Base-by-base conservation (phyloP, 2,888 invertebrate species). In the Andrena trimmerana region DNA sequence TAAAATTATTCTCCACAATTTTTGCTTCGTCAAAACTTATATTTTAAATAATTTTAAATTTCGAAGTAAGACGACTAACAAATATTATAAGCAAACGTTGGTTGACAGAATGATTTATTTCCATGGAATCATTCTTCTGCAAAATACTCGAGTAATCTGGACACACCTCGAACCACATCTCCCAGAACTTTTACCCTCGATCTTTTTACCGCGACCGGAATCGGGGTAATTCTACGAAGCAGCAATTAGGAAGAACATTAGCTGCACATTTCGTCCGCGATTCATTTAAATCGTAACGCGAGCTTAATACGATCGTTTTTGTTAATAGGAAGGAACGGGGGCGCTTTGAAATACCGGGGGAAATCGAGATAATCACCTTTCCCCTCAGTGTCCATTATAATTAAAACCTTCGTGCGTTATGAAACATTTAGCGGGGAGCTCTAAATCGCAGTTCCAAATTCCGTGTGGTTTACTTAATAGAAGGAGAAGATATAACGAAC, bases 221-320 rank as follows among this genome's bases (percentile, higher is more conserved):
- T 70, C 67, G 24, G 67, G 79, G 80, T 81, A 81, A 81, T 79
- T 79, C 67, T 81, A 80, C 86, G 86, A 80, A 83, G 70, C 59
- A 42, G 84, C 68, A 86, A 86, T 86, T 85, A 85, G 81, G 67
- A 76, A 52, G 76, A 48, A 81, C 84, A 86, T 74, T 77, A 86
- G 73, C 84, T 69, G 76, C 68, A 80, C 81, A 81, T 81, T 86
- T 63, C 68, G 69, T 70, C 48, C 65, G 3, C 31, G 74, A 57
- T 74, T 74, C 67, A n/a, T 73, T 81, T 79, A 79, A 73, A 79
- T 67, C 67, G 42, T 71, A 5, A 16, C 13, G 13, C n/a, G 29
- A 42, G 54, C 48, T 73, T 79, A 79, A 67, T 79, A 73, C 50
- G 67, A 54, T 63, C 67, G 67, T 81, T 79, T 62, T 66, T 62